Evolutionary conservation across 2,888 invertebrate genomes (phyloP), one percentile per base, ranked within the genome.

Genomic region (Troides oblongomaculatus): DNA sequence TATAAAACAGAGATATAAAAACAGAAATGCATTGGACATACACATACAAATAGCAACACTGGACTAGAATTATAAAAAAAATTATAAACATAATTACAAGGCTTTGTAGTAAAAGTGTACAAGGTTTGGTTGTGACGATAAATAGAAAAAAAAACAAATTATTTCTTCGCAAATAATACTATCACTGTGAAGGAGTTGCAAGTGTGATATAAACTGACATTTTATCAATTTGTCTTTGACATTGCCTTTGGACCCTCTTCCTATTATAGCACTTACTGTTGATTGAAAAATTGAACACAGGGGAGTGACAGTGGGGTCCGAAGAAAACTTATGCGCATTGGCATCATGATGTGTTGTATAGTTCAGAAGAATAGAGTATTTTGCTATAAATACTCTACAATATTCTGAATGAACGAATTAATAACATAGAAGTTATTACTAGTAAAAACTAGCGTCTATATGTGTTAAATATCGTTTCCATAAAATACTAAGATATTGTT

Each of bases 211-310:
- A 43, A 25, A 36, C 50, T 23, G 62, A 18, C 3, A 50, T 58
- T 50, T 58, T 43, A 56, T 43, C 36, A 23, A 50, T 66, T 66
- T 70, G 70, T 59, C 66, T 70, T 70, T 70, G 70, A 70, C 66
- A 60, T 70, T 70, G 70, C 59, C 43, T 53, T n/a, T 39, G 59
- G 66, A 46, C 70, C 70, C 70, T 59, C 70, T 59, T 39, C 25
- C 65, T 30, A 59, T 30, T 66, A 56, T 56, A 50, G 69, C 62
- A 62, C 50, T 69, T 70, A 70, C 18, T 58, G 53, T 66, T 70
- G 58, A 66, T 70, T 70, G 66, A 66, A 59, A 25, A 70, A 70
- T 70, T 70, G 70, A 53, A 6, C 39, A 23, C 43, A 62, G 53
- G 70, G 58, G 66, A 62, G 65, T 66, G 58, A 69, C 69, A 66